Evolutionary conservation across 2,888 invertebrate genomes (phyloP), one percentile per base, ranked within the genome.

Genomic region (Andrena dorsata): DNA sequence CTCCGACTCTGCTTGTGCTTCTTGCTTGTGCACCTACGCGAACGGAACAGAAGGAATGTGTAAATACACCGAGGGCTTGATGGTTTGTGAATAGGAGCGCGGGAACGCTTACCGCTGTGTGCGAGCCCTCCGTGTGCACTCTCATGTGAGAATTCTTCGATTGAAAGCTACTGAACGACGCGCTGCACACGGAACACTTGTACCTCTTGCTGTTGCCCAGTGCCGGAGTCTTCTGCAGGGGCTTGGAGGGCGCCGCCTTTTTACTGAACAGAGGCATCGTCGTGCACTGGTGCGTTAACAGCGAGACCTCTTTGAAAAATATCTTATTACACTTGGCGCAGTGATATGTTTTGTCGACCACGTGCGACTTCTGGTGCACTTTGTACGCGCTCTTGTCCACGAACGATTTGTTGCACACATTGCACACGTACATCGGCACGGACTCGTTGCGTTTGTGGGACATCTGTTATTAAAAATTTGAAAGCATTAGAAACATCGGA

Each of bases 271-370:
- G 28, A 4, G 86, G 71, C 51, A 76, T 86, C 1, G 88, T 82
- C 1, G 84, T 88, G 28, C 93, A 93, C 68, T 91, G 89, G 75
- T 93, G 93, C 3, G 90, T 88, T 66, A 91, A 84, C 2, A 93
- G 65, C 7, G 92, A 92, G 49, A 90, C 88, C 80, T 92, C 92
- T 86, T 92, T 93, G 84, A 93, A 93, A 80, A 93, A 93, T 76
- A 93, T 90, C 61, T 93, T 93, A 77, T 93, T 92, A 81, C 93
- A 93, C 56, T 91, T 91, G 23, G 90, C 85, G 77, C 93, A 93
- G 72, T 91, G 93, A 85, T 91, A 93, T 60, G 92, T 91, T 83
- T 90, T 92, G 61, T 90, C 89, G 4, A 91, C 86, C 1, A 83
- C 82, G 71, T 93, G 92, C 61, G 88, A 89, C 51, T 90, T 90